phyloP scores from a whole-genome alignment of 1,140 invertebrate genomes.

The Bombus huntii region DNA sequence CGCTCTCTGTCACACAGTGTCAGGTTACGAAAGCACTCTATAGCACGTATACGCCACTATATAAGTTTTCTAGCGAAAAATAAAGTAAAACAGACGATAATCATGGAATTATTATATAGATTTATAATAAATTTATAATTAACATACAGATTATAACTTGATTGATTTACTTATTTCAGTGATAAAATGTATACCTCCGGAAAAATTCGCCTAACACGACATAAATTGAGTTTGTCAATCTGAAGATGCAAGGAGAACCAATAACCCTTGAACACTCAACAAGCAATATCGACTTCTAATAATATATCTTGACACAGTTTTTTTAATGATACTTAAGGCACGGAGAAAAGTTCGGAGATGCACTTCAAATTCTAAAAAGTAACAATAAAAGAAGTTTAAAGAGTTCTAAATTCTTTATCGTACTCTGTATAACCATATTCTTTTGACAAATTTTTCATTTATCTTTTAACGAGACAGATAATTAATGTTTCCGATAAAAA shows the following conservation, averaged over 20 bases:
- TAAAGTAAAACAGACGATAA: no score
- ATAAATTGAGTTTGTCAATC: neutral
- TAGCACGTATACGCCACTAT: no score
- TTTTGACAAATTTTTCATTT: neutral
- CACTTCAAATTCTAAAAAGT: neutral
- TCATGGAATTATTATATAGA: no score
- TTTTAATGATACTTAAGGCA: neutral
- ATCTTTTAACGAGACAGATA: neutral
- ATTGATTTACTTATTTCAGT: no score
- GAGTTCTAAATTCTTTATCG: neutral
- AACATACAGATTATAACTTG: no score
- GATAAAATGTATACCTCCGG: neutral
- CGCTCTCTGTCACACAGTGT: neutral
- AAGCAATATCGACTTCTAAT: conserved; percentile 3
- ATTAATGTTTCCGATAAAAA: no score
- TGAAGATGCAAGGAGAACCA: neutral
- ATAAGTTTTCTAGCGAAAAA: no score
- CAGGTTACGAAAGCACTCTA: no score
- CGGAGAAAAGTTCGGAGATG: neutral
- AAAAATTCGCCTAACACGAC: neutral
- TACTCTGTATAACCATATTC: neutral
- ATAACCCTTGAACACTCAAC: neutral
- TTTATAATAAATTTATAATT: no score
- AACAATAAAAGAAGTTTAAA: neutral
- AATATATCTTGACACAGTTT: neutral